phyloP scores from a whole-genome alignment of 2,113 vertebrate species.

The Serinus canaria region DNA sequence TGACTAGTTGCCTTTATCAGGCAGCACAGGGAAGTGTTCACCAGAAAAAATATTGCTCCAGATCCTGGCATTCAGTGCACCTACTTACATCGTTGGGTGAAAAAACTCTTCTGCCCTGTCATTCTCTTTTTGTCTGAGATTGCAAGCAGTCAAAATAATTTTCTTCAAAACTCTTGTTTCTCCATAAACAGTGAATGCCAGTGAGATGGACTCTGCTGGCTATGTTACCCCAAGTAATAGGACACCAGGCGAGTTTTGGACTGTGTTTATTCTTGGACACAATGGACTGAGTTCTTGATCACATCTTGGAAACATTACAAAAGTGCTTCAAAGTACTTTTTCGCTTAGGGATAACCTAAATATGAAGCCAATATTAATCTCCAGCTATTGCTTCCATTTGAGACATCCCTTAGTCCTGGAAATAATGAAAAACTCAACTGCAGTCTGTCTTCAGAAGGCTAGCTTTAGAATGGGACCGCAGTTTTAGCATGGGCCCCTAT shows the following conservation, averaged over 20 bases:
- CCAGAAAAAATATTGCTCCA: not conserved
- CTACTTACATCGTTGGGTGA: not conserved
- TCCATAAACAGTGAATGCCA: not conserved
- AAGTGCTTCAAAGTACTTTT: not conserved
- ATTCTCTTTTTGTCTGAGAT: not conserved
- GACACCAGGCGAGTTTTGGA: not conserved
- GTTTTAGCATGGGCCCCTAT: not conserved
- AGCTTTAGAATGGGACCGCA: constrained; percentile 1
- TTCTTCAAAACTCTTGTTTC: not conserved
- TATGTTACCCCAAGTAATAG: not conserved
- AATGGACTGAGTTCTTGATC: not conserved
- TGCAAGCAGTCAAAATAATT: not conserved
- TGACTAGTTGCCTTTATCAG: not conserved
- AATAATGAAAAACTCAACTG: not conserved
- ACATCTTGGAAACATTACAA: not conserved
- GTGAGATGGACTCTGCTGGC: not conserved
- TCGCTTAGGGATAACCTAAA: not conserved
- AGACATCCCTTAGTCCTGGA: not conserved
- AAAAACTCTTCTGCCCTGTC: not conserved
- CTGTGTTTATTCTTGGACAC: not conserved
- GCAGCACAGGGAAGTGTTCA: not conserved
- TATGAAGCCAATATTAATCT: not conserved
- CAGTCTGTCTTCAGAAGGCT: not conserved
- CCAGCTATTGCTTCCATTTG: not conserved
- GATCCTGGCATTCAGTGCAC: not conserved